Evolutionary conservation across 1,140 invertebrate species (phyloP).

Genomic region (Saxidomus purpurata): DNA sequence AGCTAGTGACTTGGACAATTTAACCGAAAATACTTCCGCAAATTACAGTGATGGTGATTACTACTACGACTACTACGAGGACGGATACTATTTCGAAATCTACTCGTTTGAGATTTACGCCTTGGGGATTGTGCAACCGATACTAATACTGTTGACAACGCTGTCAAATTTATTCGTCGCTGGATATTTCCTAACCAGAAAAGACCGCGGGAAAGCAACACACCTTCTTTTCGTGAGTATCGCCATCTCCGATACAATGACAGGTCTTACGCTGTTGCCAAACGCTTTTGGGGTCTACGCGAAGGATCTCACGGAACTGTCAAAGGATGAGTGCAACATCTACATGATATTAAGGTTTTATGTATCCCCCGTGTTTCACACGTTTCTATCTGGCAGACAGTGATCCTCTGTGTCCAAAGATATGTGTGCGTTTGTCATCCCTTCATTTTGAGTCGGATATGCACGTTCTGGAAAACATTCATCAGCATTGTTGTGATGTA

Average conservation of each 20-base stretch:
- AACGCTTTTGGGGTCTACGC: constrained; percentile 51
- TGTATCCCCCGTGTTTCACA: constrained; percentile 53
- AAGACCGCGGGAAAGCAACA: constrained; percentile 39
- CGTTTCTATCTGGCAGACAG: constrained; percentile 61
- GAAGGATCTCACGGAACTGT: background rate
- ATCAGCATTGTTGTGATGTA: constrained; percentile 13
- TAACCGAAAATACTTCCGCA: background rate
- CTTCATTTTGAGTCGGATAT: constrained; percentile 31
- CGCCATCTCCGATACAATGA: constrained; percentile 60
- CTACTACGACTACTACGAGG: background rate
- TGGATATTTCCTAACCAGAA: constrained; percentile 37
- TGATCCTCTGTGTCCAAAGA: constrained; percentile 37
- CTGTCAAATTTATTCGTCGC: constrained; percentile 46
- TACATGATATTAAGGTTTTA: constrained; percentile 48
- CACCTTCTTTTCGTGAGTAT: constrained; percentile 53
- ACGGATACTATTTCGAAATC: constrained; percentile 24
- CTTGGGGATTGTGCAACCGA: constrained; percentile 46
- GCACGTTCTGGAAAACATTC: constrained; percentile 54
- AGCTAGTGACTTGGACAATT: too few species aligned
- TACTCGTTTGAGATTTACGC: constrained; percentile 33
- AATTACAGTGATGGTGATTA: background rate
- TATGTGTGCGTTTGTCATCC: constrained; percentile 66
- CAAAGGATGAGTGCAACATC: background rate
- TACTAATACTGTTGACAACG: constrained; percentile 12
- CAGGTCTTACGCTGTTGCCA: constrained; percentile 34